Percentiles rank a stretch among this genome's conserved stretches.
These are phyloP conservation scores for Meandrina meandrites DNA, from an alignment of 92 coral and sea anemone species.

Conservation along the genomic window DNA sequence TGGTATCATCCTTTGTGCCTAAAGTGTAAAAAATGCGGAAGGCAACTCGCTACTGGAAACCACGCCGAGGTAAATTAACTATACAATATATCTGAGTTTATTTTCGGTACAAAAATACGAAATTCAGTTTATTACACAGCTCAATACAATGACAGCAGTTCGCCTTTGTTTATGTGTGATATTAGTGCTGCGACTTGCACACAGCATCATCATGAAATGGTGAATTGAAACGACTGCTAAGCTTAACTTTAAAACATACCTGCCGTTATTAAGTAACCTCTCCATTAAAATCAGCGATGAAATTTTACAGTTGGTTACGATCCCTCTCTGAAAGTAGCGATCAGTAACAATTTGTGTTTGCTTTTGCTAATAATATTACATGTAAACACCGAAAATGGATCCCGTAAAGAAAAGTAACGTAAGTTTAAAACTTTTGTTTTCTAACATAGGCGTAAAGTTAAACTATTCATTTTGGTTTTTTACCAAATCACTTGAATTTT, in stretches of 20 bases:
- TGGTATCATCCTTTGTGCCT: conserved; percentile 48
- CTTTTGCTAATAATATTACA: neutral
- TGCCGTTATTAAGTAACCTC: neutral
- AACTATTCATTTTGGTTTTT: too few relatives aligned
- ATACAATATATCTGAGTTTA: neutral
- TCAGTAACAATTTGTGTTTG: neutral
- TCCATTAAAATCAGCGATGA: neutral
- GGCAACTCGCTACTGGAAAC: conserved; percentile 33
- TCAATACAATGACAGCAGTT: neutral
- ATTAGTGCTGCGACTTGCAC: conserved; percentile 4
- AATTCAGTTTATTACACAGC: neutral
- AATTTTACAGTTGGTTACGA: neutral
- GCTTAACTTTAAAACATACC: neutral
- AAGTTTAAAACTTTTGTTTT: too few relatives aligned
- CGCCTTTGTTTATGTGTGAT: neutral
- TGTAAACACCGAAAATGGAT: neutral
- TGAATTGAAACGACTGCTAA: neutral
- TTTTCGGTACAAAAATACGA: neutral
- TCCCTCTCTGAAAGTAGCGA: neutral
- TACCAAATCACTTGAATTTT: too few relatives aligned
- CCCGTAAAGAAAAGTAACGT: neutral
- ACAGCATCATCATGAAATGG: neutral
- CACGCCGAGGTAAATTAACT: conserved; percentile 32
- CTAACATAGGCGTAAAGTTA: too few relatives aligned
- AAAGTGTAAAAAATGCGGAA: conserved; percentile 40